Conservation (phyloP, 2,113 vertebrate species). For the Gasterosteus nipponicus region DNA sequence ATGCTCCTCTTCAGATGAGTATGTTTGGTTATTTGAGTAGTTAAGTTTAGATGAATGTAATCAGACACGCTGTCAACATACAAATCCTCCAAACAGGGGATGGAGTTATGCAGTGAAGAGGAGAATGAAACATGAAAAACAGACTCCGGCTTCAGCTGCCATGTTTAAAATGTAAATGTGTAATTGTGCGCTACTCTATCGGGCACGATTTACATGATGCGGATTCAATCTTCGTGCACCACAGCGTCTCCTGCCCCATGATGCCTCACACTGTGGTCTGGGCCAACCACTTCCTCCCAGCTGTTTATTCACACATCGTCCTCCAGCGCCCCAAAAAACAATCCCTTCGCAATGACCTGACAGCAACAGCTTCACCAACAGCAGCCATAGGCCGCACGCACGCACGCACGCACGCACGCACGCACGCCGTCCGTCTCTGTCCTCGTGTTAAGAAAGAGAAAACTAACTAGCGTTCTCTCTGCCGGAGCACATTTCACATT, state of each 20-base stretch:
- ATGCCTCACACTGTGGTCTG: conserved; percentile 49
- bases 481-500: conserved; percentile 10
- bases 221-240: conserved; percentile 11
- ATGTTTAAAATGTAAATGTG: conserved; percentile 5
- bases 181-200: not conserved
- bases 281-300: conserved; percentile 71
- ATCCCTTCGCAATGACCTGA: conserved; percentile 21
- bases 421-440: not conserved
- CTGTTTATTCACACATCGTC: conserved; percentile 65
- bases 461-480: conserved; percentile 32
- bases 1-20: conserved; percentile 1
- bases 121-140: not conserved
- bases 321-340: conserved; percentile 51
- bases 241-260: conserved; percentile 25
- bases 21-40: not conserved
- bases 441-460: not conserved
- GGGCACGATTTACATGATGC: not conserved
- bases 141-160: not conserved
- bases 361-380: conserved; percentile 44
- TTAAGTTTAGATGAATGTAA: not conserved
- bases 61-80: conserved; percentile 18
- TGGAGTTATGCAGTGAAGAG: not conserved
- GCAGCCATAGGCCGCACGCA: conserved; percentile 3
- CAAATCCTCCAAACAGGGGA: not conserved
- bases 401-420: too few species aligned